Conservation (phyloP, 2,888 invertebrate species). For the Apodemia mormo region DNA sequence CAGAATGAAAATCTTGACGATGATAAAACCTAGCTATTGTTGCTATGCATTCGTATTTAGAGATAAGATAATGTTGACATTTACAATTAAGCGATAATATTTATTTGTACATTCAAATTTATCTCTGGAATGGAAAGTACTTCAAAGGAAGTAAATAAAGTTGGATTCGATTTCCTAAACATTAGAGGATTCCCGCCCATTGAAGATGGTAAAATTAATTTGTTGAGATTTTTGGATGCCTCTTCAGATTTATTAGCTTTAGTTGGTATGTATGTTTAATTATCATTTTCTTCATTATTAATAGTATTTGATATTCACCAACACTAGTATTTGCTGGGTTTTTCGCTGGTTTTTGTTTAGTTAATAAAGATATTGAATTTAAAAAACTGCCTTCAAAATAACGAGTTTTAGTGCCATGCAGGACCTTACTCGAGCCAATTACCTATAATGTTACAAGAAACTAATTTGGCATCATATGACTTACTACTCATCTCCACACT, state of each 20-base stretch:
- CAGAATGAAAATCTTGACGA: too few relatives aligned
- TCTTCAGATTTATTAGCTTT: slow-evolving; percentile 82
- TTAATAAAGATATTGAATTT: too few relatives aligned
- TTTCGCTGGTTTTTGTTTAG: too few relatives aligned
- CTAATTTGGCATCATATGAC: too few relatives aligned
- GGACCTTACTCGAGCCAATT: too few relatives aligned
- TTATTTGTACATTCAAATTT: not conserved
- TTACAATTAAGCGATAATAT: not conserved
- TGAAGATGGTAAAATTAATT: slow-evolving; percentile 80
- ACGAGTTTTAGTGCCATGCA: too few relatives aligned
- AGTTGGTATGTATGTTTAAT: slow-evolving; percentile 79
- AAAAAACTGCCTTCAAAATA: too few relatives aligned
- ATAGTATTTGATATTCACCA: too few relatives aligned
- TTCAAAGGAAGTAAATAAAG: slow-evolving; percentile 40
- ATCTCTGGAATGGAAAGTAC: slow-evolving; percentile 52
- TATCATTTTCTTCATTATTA: too few relatives aligned
- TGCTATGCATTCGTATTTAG: not conserved
- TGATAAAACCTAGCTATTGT: not conserved
- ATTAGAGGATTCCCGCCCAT: slow-evolving; percentile 78
- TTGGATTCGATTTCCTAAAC: slow-evolving; percentile 45
- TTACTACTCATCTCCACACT: too few relatives aligned
- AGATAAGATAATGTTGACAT: not conserved
- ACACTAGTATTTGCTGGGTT: too few relatives aligned
- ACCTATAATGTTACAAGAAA: too few relatives aligned
- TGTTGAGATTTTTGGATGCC: slow-evolving; percentile 83